Percentiles rank a stretch among this genome's conserved stretches.
These are phyloP conservation scores for Yponomeuta evonymella DNA, from an alignment of 2,888 invertebrate species.

Conservation along the genomic window DNA sequence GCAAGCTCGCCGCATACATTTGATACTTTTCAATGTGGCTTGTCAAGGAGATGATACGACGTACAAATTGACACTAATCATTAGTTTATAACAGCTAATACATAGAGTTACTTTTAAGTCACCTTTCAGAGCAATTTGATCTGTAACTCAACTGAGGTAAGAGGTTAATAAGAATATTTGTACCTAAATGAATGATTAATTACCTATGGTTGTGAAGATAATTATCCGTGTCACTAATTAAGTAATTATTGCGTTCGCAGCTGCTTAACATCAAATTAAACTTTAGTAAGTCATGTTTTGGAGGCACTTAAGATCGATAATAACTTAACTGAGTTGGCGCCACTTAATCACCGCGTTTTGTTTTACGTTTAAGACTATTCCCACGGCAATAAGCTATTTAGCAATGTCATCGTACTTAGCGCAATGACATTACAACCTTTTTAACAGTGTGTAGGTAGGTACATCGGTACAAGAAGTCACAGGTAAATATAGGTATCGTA, in stretches of 20 bases:
- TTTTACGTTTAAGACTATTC: neutral
- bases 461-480: no score
- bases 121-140: neutral
- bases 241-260: neutral
- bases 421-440: neutral
- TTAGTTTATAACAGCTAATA: conserved; percentile 34
- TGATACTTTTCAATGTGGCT: conserved; percentile 8
- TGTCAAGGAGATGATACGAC: conserved; percentile 31
- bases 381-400: neutral
- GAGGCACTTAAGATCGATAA: neutral
- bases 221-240: neutral
- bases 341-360: neutral
- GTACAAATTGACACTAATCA: conserved; percentile 48
- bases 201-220: neutral
- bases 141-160: neutral
- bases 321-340: neutral
- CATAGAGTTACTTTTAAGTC: neutral
- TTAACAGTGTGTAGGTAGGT: neutral
- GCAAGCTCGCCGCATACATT: neutral
- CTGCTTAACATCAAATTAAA: neutral
- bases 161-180: neutral
- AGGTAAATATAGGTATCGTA: no score
- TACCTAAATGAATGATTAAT: neutral
- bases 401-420: neutral
- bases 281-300: neutral